These are phyloP conservation scores for Drosophila pseudotalamancana DNA, from an alignment of 2,888 invertebrate genomes.

Conservation along the genomic window DNA sequence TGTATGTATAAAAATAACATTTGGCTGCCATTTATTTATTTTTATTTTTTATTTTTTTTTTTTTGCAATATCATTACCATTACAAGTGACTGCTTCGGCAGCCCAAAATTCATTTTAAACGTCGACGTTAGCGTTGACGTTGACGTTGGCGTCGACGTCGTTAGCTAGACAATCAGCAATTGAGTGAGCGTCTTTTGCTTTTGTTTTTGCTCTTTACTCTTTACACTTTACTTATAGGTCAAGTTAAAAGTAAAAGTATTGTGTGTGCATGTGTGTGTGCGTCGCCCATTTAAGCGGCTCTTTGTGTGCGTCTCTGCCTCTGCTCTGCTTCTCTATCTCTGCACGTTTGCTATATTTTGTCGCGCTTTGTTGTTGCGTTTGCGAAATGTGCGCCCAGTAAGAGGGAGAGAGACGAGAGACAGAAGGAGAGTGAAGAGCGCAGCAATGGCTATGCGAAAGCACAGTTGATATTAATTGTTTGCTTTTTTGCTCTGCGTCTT, in stretches of 20 bases:
- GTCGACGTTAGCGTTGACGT: slow-evolving; percentile 7
- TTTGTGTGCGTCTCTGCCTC: slow-evolving; percentile 1
- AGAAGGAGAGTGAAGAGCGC: neutral
- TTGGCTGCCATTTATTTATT: slow-evolving; percentile 26
- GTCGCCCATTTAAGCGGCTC: slow-evolving; percentile 21
- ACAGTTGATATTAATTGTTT: slow-evolving; percentile 58
- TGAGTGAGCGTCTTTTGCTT: slow-evolving; percentile 48
- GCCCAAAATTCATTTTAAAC: slow-evolving; percentile 34
- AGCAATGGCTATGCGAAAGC: slow-evolving; percentile 34
- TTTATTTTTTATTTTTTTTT: slow-evolving; percentile 4
- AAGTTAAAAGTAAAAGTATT: slow-evolving; percentile 78
- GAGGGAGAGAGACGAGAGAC: neutral
- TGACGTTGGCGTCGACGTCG: slow-evolving; percentile 4
- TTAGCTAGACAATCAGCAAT: slow-evolving; percentile 39
- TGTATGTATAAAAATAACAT: slow-evolving; percentile 26
- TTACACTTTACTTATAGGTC: slow-evolving; percentile 70
- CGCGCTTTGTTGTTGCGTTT: slow-evolving; percentile 5
- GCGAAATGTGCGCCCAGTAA: slow-evolving; percentile 18
- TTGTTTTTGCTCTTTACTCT: slow-evolving; percentile 45
- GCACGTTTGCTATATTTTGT: slow-evolving; percentile 9
- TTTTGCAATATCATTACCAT: slow-evolving; percentile 57
- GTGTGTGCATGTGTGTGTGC: slow-evolving; percentile 11
- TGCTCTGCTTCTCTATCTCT: slow-evolving; percentile 18
- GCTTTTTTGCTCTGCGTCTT: slow-evolving; percentile 37
- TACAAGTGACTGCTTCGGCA: slow-evolving; percentile 33